phyloP scores from a whole-genome alignment of 2,888 invertebrate species.

The Drosophila melanosoma region DNA sequence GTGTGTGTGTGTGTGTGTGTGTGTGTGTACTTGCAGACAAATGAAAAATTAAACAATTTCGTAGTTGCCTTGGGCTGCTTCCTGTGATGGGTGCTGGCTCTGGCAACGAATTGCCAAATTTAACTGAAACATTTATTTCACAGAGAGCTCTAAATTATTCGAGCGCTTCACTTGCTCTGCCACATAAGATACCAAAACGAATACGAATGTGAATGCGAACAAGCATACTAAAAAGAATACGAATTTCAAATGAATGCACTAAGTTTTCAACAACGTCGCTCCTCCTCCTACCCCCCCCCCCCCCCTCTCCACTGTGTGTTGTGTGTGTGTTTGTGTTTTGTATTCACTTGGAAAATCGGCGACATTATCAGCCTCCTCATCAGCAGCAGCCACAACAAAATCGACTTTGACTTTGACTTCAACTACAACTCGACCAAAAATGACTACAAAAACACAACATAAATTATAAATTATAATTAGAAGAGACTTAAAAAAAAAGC shows the following conservation, averaged over 20 bases:
- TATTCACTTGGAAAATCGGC: slow-evolving; percentile 71
- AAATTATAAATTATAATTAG: slow-evolving; percentile 60
- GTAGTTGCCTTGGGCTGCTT: slow-evolving; percentile 41
- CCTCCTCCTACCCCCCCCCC: not conserved
- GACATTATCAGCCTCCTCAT: slow-evolving; percentile 64
- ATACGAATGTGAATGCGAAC: slow-evolving; percentile 1
- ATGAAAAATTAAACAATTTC: slow-evolving; percentile 81
- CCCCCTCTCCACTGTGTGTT: not conserved
- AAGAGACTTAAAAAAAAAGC: not conserved
- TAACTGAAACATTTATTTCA: slow-evolving; percentile 77
- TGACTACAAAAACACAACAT: slow-evolving; percentile 2
- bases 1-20: slow-evolving; percentile 7
- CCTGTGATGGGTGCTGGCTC: slow-evolving; percentile 19
- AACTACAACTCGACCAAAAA: slow-evolving; percentile 50
- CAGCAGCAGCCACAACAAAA: slow-evolving; percentile 42
- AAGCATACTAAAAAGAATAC: slow-evolving; percentile 5
- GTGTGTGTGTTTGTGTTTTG: slow-evolving; percentile 30
- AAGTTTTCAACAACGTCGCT: slow-evolving; percentile 11
- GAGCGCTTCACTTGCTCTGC: slow-evolving; percentile 33
- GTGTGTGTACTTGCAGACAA: slow-evolving; percentile 41
- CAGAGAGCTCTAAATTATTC: slow-evolving; percentile 78
- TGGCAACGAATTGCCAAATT: slow-evolving; percentile 75
- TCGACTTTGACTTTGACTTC: slow-evolving; percentile 3
- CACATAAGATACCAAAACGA: slow-evolving; percentile 40
- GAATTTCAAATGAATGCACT: slow-evolving; percentile 36